These are phyloP conservation scores for Cacatua alba DNA, from an alignment of 2,113 vertebrate genomes.

Conservation along the genomic window DNA sequence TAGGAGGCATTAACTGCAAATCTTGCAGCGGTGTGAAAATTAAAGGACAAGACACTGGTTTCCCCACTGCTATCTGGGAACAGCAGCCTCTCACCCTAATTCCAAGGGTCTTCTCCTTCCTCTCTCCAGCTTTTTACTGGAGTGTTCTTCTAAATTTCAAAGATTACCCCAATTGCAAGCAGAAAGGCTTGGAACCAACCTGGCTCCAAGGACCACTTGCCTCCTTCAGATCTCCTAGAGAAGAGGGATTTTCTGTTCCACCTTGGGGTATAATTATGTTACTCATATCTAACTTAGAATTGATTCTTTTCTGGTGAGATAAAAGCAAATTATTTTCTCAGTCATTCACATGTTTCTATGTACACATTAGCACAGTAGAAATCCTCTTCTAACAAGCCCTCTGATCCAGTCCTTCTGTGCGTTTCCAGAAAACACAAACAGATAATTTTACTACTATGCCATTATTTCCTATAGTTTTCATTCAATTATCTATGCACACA, in stretches of 20 bases:
- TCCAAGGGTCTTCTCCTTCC: background rate
- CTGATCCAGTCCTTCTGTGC: background rate
- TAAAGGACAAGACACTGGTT: background rate
- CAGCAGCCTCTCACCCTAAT: background rate
- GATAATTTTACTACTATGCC: background rate
- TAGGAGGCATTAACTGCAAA: background rate
- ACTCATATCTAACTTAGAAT: background rate
- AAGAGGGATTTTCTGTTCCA: background rate
- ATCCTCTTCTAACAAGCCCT: background rate
- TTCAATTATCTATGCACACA: background rate
- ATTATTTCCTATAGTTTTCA: background rate
- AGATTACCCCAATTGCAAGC: background rate
- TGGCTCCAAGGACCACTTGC: background rate
- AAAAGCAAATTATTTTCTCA: background rate
- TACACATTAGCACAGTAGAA: background rate
- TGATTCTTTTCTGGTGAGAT: background rate
- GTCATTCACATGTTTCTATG: background rate
- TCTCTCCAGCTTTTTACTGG: background rate
- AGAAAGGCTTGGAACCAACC: background rate
- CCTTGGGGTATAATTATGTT: background rate
- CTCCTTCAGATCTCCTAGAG: background rate
- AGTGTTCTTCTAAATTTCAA: background rate
- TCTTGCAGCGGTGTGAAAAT: background rate
- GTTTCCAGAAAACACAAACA: background rate
- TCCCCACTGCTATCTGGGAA: background rate